Conservation (phyloP, 2,113 vertebrate genomes). For the Gila orcuttii region DNA sequence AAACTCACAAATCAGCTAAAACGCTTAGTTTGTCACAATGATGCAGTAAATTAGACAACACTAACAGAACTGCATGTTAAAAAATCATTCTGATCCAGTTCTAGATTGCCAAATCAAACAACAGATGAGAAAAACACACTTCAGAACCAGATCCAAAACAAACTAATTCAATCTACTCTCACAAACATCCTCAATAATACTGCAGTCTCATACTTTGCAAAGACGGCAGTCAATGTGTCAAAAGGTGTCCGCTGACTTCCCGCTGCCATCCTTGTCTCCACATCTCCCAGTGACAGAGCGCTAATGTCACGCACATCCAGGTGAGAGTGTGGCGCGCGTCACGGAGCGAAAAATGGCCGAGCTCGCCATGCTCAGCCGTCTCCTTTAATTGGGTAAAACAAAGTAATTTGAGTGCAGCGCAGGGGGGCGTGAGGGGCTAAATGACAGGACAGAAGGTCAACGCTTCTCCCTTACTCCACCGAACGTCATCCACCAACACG, state of each 20-base stretch:
- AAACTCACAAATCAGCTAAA: not conserved
- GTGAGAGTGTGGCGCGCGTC: constrained; percentile 58
- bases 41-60: not conserved
- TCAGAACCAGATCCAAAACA: not conserved
- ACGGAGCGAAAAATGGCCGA: constrained; percentile 68
- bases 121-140: not conserved
- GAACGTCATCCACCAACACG: constrained; percentile 73
- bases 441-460: constrained; percentile 83
- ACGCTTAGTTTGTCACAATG: not conserved
- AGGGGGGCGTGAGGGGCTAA: constrained; percentile 77
- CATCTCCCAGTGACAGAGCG: constrained; percentile 70
- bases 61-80: not conserved
- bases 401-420: constrained; percentile 79
- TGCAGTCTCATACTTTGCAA: not conserved
- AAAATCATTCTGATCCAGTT: not conserved
- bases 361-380: constrained; percentile 75
- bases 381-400: constrained; percentile 82
- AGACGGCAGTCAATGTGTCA: constrained; percentile 34
- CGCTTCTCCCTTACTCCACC: constrained; percentile 73
- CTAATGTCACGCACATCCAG: constrained; percentile 72
- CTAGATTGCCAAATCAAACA: not conserved
- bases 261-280: constrained; percentile 40
- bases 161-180: not conserved
- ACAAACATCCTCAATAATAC: not conserved
- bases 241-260: constrained; percentile 29